Evolutionary conservation across 2,113 vertebrate species (phyloP).

Genomic region (Ariopsis seemanni): DNA sequence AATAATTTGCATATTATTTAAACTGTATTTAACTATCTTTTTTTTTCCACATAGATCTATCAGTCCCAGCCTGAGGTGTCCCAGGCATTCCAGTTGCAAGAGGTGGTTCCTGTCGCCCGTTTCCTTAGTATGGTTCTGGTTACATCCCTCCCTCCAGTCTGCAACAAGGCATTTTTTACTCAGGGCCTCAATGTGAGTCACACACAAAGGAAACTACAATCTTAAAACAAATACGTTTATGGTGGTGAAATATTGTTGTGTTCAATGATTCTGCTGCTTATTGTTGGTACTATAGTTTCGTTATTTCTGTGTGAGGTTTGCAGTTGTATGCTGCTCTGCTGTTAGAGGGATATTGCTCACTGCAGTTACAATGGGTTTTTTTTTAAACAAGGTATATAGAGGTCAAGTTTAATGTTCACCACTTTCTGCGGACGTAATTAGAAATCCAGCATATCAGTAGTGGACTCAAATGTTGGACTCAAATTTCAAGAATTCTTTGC

Average conservation of each 20-base stretch:
- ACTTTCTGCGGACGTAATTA: background rate
- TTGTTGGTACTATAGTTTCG: background rate
- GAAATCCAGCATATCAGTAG: background rate
- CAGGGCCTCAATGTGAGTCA: constrained; percentile 87
- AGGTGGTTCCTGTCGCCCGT: constrained; percentile 81
- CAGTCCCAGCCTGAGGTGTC: constrained; percentile 87
- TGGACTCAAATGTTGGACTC: background rate
- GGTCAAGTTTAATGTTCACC: background rate
- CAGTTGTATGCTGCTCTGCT: background rate
- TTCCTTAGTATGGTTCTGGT: constrained; percentile 88
- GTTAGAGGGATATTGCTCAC: background rate
- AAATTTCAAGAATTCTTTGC: background rate
- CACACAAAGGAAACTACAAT: background rate
- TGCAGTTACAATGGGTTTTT: background rate
- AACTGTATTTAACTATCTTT: background rate
- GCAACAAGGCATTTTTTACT: constrained; percentile 88
- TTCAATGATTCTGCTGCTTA: background rate
- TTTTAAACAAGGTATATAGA: background rate
- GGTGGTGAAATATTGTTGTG: background rate
- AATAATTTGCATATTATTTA: too few species aligned
- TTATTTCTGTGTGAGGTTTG: background rate
- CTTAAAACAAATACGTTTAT: background rate
- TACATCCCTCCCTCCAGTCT: constrained; percentile 84
- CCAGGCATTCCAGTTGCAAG: constrained; percentile 76
- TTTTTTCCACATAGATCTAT: constrained; percentile 78